These are phyloP conservation scores for Peromyscus leucopus DNA, from an alignment of 2,113 vertebrate genomes.

Conservation along the genomic window DNA sequence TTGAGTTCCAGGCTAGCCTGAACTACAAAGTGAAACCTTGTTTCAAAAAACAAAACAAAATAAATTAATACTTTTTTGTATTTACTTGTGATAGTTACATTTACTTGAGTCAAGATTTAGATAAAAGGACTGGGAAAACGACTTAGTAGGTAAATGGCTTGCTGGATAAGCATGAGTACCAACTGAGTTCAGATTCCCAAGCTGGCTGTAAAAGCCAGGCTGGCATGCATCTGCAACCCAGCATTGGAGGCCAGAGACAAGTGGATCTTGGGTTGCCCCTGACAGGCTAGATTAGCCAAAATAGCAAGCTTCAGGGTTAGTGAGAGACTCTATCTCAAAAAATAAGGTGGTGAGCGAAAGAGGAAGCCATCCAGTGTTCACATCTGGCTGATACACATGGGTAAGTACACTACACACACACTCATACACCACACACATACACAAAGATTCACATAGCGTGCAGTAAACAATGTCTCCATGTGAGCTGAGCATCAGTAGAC, in stretches of 20 bases:
- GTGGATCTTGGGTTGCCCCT: background rate
- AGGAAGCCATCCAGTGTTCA: background rate
- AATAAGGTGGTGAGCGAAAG: background rate
- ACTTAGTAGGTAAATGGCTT: background rate
- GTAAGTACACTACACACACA: background rate
- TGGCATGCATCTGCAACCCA: background rate
- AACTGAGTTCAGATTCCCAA: background rate
- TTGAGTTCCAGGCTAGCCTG: background rate
- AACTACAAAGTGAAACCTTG: background rate
- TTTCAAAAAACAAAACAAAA: background rate
- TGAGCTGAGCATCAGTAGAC: constrained; percentile 38
- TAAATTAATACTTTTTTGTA: constrained; percentile 17
- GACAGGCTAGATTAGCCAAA: background rate
- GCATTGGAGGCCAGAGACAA: background rate
- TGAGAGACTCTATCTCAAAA: background rate
- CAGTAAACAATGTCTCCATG: constrained; percentile 5
- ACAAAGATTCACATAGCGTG: background rate
- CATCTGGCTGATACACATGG: no score
- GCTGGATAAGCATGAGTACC: background rate
- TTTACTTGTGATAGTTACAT: constrained; percentile 12
- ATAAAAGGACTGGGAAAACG: background rate
- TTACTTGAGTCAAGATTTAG: background rate
- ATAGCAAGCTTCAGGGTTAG: background rate
- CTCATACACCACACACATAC: background rate
- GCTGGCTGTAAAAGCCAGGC: background rate